A percentile compares a stretch with the other conserved stretches of the same genome.
Evolutionary conservation across 2,888 invertebrate genomes (phyloP).

Genomic region (Periphyllus acericola): DNA sequence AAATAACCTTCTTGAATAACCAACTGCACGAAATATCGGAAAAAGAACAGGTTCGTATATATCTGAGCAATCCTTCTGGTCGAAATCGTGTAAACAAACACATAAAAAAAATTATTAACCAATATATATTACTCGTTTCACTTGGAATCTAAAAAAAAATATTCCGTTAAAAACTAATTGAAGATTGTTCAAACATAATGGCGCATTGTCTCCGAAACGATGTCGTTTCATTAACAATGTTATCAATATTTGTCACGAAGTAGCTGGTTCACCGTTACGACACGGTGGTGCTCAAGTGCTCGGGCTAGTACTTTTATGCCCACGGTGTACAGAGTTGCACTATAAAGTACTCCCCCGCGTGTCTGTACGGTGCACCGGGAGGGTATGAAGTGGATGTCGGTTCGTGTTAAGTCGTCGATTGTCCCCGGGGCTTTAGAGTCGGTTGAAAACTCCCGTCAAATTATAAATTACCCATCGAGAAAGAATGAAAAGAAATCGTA

Average conservation of each 20-base stretch:
- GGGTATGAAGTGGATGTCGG: slow-evolving; percentile 31
- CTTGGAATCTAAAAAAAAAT: not conserved
- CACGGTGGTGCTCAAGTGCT: not conserved
- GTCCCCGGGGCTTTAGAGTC: not conserved
- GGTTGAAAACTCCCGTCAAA: slow-evolving; percentile 35
- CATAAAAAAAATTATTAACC: no score
- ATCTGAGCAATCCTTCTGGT: no score
- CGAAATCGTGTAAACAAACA: no score
- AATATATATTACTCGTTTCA: no score
- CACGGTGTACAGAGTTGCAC: slow-evolving; percentile 5
- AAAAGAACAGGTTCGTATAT: no score
- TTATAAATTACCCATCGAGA: slow-evolving; percentile 15
- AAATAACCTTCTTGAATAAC: no score
- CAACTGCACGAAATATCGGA: no score
- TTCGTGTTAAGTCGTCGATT: slow-evolving; percentile 40
- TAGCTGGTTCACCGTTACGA: not conserved
- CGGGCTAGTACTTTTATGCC: slow-evolving; percentile 4
- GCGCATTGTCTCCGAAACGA: not conserved
- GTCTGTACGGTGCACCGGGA: not conserved
- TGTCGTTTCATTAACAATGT: not conserved
- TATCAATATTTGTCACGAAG: not conserved
- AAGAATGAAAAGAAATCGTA: not conserved
- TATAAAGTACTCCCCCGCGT: not conserved
- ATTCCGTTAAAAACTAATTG: not conserved
- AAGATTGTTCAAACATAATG: not conserved